Percentiles rank a stretch among this genome's conserved stretches.
These are phyloP conservation scores for Marronus borbonicus DNA, from an alignment of 2,888 invertebrate species.

Conservation along the genomic window DNA sequence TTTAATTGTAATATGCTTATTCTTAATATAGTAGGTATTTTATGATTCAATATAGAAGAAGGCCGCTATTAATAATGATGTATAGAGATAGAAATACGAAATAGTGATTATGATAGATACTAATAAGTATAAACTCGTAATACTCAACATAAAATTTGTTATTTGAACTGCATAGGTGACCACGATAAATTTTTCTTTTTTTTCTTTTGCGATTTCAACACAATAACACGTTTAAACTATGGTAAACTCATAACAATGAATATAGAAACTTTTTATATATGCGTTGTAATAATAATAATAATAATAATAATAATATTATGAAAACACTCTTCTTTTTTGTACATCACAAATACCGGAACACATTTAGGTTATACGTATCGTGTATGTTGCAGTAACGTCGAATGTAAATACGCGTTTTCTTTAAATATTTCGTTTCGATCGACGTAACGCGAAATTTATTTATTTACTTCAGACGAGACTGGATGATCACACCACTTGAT, in stretches of 20 bases:
- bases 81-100: constrained; percentile 12
- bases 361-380: constrained; percentile 62
- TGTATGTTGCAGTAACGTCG: neutral
- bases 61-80: constrained; percentile 45
- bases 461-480: constrained; percentile 49
- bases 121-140: constrained; percentile 42
- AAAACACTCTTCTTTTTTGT: constrained; percentile 49
- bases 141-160: constrained; percentile 45
- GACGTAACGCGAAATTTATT: constrained; percentile 48
- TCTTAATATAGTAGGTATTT: neutral
- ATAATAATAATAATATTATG: constrained; percentile 37
- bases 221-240: constrained; percentile 52
- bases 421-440: constrained; percentile 2
- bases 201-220: constrained; percentile 38
- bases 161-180: constrained; percentile 54
- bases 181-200: constrained; percentile 43
- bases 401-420: constrained; percentile 39
- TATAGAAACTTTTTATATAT: constrained; percentile 41
- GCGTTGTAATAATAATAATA: constrained; percentile 31
- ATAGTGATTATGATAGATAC: constrained; percentile 16
- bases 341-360: constrained; percentile 67
- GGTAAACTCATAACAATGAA: constrained; percentile 50
- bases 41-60: constrained; percentile 44
- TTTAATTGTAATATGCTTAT: constrained; percentile 19
- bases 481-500: constrained; percentile 23